Evolutionary conservation across 2,113 vertebrate genomes (phyloP).

Genomic region (Hirundichthys speculiger): DNA sequence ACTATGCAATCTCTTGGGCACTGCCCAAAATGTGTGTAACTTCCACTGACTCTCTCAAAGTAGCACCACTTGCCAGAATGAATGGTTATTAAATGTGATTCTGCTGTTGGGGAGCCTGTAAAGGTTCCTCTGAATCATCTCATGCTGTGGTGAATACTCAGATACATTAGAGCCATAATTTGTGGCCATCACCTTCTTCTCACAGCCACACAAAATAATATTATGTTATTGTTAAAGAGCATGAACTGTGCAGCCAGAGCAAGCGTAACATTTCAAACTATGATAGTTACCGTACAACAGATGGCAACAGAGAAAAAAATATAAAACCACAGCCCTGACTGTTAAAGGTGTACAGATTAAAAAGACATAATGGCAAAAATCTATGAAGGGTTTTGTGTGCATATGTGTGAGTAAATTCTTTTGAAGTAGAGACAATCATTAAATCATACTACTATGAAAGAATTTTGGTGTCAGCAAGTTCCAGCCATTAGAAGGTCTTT

Average conservation of each 20-base stretch:
- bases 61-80: too few species aligned
- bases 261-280: constrained; percentile 23
- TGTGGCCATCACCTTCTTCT: constrained; percentile 42
- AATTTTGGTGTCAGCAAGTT: constrained; percentile 70
- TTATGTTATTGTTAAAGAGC: constrained; percentile 15
- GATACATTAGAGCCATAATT: constrained; percentile 38
- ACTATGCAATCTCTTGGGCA: too few species aligned
- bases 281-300: constrained; percentile 19
- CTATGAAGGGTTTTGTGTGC: constrained; percentile 12
- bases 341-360: constrained; percentile 14
- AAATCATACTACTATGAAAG: constrained; percentile 54
- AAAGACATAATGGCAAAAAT: constrained; percentile 26
- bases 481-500: constrained; percentile 64
- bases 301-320: constrained; percentile 28
- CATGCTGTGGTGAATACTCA: constrained; percentile 44
- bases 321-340: constrained; percentile 28
- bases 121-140: constrained; percentile 37
- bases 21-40: too few species aligned
- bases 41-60: too few species aligned
- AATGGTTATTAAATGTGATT: too few species aligned
- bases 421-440: constrained; percentile 33
- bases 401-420: constrained; percentile 21
- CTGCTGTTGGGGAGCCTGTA: too few species aligned
- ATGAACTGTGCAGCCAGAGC: constrained; percentile 18
- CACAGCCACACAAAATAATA: constrained; percentile 59